Evolutionary conservation across 1,140 invertebrate species (phyloP).

Genomic region (Cryptotermes secundus): DNA sequence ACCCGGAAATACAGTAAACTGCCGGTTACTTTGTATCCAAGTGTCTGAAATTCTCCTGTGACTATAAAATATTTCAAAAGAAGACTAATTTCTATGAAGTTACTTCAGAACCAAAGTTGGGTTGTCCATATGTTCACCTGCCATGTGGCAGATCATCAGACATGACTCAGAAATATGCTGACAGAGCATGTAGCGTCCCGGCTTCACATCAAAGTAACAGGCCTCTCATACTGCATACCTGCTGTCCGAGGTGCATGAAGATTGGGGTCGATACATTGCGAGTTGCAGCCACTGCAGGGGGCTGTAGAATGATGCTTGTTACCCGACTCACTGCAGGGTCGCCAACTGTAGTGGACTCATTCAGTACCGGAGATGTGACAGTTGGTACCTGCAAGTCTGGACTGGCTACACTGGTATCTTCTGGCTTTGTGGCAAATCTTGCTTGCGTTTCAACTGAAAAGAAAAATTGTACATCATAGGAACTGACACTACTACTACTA

Average conservation of each 20-base stretch:
- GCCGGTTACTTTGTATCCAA: too few species aligned
- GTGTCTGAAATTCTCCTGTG: too few species aligned
- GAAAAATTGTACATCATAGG: not conserved
- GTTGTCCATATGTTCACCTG: too few species aligned
- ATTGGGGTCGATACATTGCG: not conserved
- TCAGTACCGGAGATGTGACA: not conserved
- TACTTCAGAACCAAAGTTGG: too few species aligned
- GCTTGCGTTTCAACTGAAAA: not conserved
- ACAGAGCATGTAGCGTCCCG: too few species aligned
- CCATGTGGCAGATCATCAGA: too few species aligned
- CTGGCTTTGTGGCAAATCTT: not conserved
- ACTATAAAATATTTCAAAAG: too few species aligned
- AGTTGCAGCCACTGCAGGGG: conserved; percentile 5
- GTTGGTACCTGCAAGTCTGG: not conserved
- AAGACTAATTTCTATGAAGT: too few species aligned
- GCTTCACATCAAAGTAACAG: too few species aligned
- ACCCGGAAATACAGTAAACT: too few species aligned
- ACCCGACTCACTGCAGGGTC: not conserved
- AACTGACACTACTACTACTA: conserved; percentile 12
- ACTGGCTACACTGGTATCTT: not conserved
- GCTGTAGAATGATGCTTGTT: conserved; percentile 29
- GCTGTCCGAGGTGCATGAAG: conserved; percentile 30
- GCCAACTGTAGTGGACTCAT: not conserved
- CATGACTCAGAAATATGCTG: too few species aligned
- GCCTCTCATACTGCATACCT: too few species aligned